These are phyloP conservation scores for Lethenteron reissneri DNA, from an alignment of 2,113 vertebrate species.

Conservation along the genomic window DNA sequence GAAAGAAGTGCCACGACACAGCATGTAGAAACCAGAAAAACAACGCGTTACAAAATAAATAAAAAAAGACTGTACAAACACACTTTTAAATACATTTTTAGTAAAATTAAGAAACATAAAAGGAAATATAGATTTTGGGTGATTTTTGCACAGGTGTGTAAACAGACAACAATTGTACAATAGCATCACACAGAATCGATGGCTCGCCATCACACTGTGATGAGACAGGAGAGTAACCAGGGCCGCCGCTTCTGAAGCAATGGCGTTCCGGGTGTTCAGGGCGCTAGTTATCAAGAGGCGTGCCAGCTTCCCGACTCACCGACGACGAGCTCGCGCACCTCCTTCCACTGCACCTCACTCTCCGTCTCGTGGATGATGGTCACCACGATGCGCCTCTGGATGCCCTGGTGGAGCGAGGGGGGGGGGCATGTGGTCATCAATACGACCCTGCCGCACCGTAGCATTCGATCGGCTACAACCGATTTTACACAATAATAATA, in stretches of 20 bases:
- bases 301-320: conserved; percentile 34
- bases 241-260: too few relatives aligned
- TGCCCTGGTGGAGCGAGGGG: conserved; percentile 32
- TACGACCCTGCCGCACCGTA: too few relatives aligned
- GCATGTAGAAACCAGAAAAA: neutral
- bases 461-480: too few relatives aligned
- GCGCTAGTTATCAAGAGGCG: neutral
- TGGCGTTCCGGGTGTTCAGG: neutral
- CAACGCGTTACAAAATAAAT: neutral
- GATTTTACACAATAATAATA: too few relatives aligned
- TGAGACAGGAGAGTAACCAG: too few relatives aligned
- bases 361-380: conserved; percentile 93
- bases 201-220: too few relatives aligned
- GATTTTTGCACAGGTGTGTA: neutral
- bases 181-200: too few relatives aligned
- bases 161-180: too few relatives aligned
- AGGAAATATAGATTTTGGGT: neutral
- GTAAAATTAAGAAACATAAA: neutral
- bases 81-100: neutral
- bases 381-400: conserved; percentile 78
- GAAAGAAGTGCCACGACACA: too few relatives aligned
- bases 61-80: neutral
- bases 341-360: conserved; percentile 88
- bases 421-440: too few relatives aligned
- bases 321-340: conserved; percentile 80